Conservation (phyloP, 1,140 invertebrate species). For the Drosophila pseudoananassae region DNA sequence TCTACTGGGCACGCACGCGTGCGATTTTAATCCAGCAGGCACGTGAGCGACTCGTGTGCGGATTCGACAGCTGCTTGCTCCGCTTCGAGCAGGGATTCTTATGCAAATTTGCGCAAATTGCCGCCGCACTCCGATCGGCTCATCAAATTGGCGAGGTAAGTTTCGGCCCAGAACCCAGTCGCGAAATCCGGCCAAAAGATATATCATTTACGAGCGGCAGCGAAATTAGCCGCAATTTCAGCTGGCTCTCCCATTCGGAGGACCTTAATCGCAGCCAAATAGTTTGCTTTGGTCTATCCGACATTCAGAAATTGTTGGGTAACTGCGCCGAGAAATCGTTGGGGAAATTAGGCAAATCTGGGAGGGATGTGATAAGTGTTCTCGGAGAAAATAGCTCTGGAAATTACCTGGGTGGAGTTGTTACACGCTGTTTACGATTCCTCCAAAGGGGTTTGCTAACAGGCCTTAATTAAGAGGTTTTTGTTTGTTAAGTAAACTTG, state of each 20-base stretch:
- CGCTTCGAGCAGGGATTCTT: slow-evolving; percentile 88
- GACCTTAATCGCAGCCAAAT: slow-evolving; percentile 28
- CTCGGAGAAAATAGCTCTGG: slow-evolving; percentile 17
- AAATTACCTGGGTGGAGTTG: slow-evolving; percentile 27
- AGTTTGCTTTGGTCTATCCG: slow-evolving; percentile 38
- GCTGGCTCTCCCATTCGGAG: background rate
- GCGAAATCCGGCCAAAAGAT: slow-evolving; percentile 22
- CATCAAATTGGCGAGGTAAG: slow-evolving; percentile 82
- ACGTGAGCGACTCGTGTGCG: slow-evolving; percentile 88
- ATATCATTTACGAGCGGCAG: slow-evolving; percentile 40
- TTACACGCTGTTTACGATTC: background rate
- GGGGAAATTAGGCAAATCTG: slow-evolving; percentile 24
- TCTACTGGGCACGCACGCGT: slow-evolving; percentile 85
- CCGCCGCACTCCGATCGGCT: slow-evolving; percentile 84
- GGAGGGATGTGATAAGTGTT: slow-evolving; percentile 29
- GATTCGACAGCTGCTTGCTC: slow-evolving; percentile 87
- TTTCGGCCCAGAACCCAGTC: slow-evolving; percentile 23
- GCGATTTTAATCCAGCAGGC: slow-evolving; percentile 88
- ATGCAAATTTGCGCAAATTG: slow-evolving; percentile 86
- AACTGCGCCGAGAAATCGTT: slow-evolving; percentile 16
- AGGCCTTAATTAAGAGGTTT: background rate
- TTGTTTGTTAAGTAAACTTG: background rate
- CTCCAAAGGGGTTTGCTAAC: slow-evolving; percentile 4
- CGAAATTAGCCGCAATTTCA: slow-evolving; percentile 38
- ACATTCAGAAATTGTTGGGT: slow-evolving; percentile 2